Base-by-base conservation (phyloP, 1,140 invertebrate genomes). In the Pachyrhynchus sulphureomaculatus region DNA sequence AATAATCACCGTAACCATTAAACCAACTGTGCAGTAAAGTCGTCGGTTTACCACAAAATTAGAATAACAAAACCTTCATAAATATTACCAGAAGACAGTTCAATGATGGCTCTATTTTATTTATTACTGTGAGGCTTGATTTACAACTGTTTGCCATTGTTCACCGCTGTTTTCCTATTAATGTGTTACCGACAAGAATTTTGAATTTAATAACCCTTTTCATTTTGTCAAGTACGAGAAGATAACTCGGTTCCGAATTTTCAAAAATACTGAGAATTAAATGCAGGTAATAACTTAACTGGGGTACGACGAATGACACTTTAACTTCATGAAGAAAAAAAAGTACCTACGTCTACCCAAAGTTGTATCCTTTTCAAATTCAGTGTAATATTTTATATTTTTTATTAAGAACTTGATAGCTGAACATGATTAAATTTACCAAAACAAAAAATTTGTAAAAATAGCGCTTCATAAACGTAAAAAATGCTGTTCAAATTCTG, bases 81-180 rank as follows among this genome's bases (percentile, higher is more conserved):
- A 42, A 42, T 42, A 42, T 42, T 15, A 10, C 2, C 3, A 20
- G 39, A 17, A 42, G 39, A 42, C 39, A 18, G 6, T 23, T 42
- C 39, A 42, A 42, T 42, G 39, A 42, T 42, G 39, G 39, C 39
- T 42, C 39, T 42, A 42, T 42, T 42, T 42, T 42, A 42, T 17
- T 42, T 42, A 6, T 39, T 13, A 13, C 39, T 6, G 39, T 8
- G 39, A 42, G 6, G 39, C 15, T 42, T 42, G 39, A 42, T 42
- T 42, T 42, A 42, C 39, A 42, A 42, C 39, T 42, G 10, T 3
- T 42, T 42, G 6, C 6, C 4, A 42, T 17, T 10, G 39, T 42
- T 42, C 10, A 42, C 15, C 17, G 39, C 6, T 20, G 8, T 15
- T 42, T 23, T 42, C 15, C 9, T 17, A 5, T 20, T 4, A 42